A percentile compares a stretch with the other conserved stretches of the same genome.
Evolutionary conservation across 1,140 invertebrate species (phyloP).

Genomic region (Rhizoglyphus robini): DNA sequence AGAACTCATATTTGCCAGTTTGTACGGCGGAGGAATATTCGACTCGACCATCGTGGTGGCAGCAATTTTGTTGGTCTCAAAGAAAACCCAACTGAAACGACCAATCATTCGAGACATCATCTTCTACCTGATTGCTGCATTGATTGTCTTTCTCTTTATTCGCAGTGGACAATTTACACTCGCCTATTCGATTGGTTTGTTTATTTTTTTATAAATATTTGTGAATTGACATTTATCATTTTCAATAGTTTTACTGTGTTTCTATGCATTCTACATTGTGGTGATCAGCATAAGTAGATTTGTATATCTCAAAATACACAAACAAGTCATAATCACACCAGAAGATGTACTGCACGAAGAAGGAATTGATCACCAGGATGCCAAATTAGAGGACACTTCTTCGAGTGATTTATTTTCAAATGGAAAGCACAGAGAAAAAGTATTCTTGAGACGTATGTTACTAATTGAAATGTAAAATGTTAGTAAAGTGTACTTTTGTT

Average conservation of each 20-base stretch:
- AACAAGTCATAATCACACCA: not conserved
- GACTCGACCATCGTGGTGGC: conserved; percentile 51
- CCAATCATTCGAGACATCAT: conserved; percentile 49
- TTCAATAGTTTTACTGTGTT: not conserved
- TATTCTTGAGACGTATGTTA: too few relatives aligned
- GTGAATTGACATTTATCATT: too few relatives aligned
- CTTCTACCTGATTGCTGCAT: conserved; percentile 46
- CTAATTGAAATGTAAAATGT: too few relatives aligned
- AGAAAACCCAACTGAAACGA: conserved; percentile 40
- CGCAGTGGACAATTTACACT: not conserved
- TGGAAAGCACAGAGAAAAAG: too few relatives aligned
- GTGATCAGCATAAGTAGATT: not conserved
- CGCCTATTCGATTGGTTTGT: not conserved
- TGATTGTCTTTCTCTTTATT: conserved; percentile 16
- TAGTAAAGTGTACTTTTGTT: too few relatives aligned
- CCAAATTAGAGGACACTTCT: too few relatives aligned
- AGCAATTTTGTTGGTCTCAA: conserved; percentile 44
- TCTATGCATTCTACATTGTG: not conserved
- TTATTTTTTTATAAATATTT: not conserved
- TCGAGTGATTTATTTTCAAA: too few relatives aligned
- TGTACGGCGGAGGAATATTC: conserved; percentile 50
- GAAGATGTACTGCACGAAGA: not conserved
- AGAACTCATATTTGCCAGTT: conserved; percentile 43
- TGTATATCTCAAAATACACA: not conserved
- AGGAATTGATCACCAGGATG: too few relatives aligned